These are phyloP conservation scores for Ceyx margarethae DNA, from an alignment of 2,113 vertebrate species.

Conservation along the genomic window DNA sequence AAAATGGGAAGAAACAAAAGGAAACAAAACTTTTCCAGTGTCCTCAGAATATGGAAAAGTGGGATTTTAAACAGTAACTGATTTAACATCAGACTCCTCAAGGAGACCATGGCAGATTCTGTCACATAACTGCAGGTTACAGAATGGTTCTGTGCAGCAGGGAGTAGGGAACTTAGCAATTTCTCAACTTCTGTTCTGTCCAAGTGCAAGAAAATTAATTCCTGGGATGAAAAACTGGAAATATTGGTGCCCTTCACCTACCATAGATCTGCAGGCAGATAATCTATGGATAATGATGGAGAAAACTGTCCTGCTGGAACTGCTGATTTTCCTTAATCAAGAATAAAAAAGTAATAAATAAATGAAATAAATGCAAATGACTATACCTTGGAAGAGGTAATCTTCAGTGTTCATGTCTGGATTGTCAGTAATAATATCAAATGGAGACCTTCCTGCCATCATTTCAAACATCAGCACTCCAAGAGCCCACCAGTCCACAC, in stretches of 20 bases:
- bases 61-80: background rate
- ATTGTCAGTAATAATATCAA: slow-evolving; percentile 99
- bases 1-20: background rate
- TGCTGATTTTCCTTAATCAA: background rate
- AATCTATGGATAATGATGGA: background rate
- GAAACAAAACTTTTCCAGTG: background rate
- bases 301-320: background rate
- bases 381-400: slow-evolving; percentile 97
- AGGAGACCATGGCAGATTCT: background rate
- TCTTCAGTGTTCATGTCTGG: slow-evolving; percentile 99
- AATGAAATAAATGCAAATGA: fast-evolving
- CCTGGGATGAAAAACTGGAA: background rate
- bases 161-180: background rate
- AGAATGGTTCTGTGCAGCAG: background rate
- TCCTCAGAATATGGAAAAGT: background rate
- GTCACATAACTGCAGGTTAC: background rate
- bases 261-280: background rate
- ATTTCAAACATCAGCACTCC: slow-evolving; percentile 99
- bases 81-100: background rate
- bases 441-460: slow-evolving; percentile 97
- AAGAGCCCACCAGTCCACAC: slow-evolving; percentile 99
- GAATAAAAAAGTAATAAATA: fast-evolving
- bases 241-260: background rate
- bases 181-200: background rate
- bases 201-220: background rate